These are phyloP conservation scores for Morpho helenor DNA, from an alignment of 2,888 invertebrate genomes.

Conservation along the genomic window DNA sequence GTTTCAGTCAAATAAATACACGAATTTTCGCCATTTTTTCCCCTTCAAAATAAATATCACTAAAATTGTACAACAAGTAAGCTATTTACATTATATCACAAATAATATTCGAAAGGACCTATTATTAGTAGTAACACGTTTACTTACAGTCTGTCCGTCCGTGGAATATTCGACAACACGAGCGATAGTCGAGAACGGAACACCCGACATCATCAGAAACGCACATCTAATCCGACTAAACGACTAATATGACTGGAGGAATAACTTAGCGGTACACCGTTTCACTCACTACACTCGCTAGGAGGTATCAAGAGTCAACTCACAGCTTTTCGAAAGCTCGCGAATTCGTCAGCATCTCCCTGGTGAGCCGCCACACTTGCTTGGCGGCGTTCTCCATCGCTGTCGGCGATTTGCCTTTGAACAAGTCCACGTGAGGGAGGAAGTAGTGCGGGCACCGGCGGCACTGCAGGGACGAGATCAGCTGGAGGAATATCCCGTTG, in stretches of 20 bases:
- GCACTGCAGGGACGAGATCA: slow-evolving; percentile 98
- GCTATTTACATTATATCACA: slow-evolving; percentile 79
- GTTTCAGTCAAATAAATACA: slow-evolving; percentile 80
- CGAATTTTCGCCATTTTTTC: slow-evolving; percentile 41
- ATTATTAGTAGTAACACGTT: slow-evolving; percentile 66
- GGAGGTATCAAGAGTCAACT: slow-evolving; percentile 33
- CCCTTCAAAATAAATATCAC: slow-evolving; percentile 73
- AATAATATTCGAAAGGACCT: slow-evolving; percentile 62
- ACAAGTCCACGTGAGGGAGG: slow-evolving; percentile 93
- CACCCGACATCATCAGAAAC: slow-evolving; percentile 37
- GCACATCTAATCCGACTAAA: slow-evolving; percentile 42
- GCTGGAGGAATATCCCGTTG: slow-evolving; percentile 95
- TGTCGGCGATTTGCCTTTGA: slow-evolving; percentile 94
- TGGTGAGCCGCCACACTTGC: slow-evolving; percentile 93
- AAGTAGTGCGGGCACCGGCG: slow-evolving; percentile 97
- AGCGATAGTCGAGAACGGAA: slow-evolving; percentile 13
- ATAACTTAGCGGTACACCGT: slow-evolving; percentile 40
- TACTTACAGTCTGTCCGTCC: slow-evolving; percentile 72
- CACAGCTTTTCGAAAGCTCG: slow-evolving; percentile 94
- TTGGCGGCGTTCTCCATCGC: slow-evolving; percentile 95
- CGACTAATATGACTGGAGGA: slow-evolving; percentile 57
- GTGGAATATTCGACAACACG: slow-evolving; percentile 45
- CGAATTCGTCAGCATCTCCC: slow-evolving; percentile 94
- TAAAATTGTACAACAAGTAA: slow-evolving; percentile 76
- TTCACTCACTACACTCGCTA: slow-evolving; percentile 43